Percentiles rank a stretch among this genome's conserved stretches.
Conservation (phyloP, 2,888 invertebrate genomes). For the Helobdella robusta region DNA sequence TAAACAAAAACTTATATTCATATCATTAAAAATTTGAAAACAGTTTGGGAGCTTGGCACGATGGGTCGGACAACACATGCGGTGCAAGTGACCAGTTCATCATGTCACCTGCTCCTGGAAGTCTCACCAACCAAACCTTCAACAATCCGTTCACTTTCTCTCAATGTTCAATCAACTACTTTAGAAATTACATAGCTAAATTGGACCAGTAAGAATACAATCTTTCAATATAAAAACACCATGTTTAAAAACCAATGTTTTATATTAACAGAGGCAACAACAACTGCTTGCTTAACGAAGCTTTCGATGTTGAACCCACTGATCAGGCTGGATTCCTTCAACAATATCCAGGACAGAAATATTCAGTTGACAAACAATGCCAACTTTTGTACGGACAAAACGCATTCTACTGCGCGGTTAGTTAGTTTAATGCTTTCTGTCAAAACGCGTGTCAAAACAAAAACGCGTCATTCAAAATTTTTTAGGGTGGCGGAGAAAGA, state of each 20-base stretch:
- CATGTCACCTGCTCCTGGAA: conserved; percentile 35
- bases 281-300: conserved; percentile 25
- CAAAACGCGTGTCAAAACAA: too few relatives aligned
- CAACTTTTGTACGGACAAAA: conserved; percentile 38
- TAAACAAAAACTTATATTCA: not conserved
- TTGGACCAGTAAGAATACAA: conserved; percentile 14
- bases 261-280: conserved; percentile 9
- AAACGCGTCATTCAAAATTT: too few relatives aligned
- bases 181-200: conserved; percentile 23
- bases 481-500: conserved; percentile 27
- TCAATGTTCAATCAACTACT: conserved; percentile 33
- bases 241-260: too few relatives aligned
- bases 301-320: not conserved
- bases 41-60: conserved; percentile 37
- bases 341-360: conserved; percentile 39
- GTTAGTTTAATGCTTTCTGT: conserved; percentile 28
- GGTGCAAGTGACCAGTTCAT: conserved; percentile 35
- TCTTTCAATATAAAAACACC: not conserved
- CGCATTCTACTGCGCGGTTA: conserved; percentile 41
- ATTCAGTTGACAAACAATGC: conserved; percentile 41
- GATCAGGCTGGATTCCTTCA: not conserved
- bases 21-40: not conserved
- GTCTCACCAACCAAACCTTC: conserved; percentile 28
- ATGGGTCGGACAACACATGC: conserved; percentile 33
- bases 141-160: conserved; percentile 37